Conservation (phyloP, 2,797 vertebrate species). For the Ataeniobius toweri region DNA sequence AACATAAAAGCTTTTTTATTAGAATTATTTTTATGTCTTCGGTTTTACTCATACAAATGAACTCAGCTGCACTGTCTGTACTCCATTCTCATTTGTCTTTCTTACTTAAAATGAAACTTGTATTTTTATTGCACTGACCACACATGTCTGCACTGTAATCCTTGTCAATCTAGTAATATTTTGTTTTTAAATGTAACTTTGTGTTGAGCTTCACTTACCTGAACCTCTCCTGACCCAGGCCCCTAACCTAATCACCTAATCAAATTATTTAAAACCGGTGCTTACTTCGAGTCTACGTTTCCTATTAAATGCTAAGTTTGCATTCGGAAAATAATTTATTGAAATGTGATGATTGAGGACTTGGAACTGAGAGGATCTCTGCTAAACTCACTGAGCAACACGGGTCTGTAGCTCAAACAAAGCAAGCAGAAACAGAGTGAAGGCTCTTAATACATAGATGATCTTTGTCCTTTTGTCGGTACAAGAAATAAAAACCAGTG, state of each 20-base stretch:
- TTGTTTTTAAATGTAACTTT: background rate
- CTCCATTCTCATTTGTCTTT: background rate
- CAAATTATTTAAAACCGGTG: background rate
- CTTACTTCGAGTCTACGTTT: no score
- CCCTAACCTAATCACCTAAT: background rate
- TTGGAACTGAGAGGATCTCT: background rate
- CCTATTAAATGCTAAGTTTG: no score
- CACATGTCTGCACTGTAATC: conserved; percentile 23
- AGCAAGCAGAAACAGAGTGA: background rate
- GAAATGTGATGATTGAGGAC: background rate
- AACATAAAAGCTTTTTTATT: background rate
- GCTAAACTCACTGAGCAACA: no score
- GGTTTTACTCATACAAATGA: background rate
- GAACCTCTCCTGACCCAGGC: conserved; percentile 23
- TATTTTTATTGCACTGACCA: conserved; percentile 1
- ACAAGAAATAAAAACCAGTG: no score
- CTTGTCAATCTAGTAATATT: background rate
- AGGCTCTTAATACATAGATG: background rate
- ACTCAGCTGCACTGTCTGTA: background rate
- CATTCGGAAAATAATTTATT: background rate
- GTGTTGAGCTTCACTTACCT: conserved; percentile 31
- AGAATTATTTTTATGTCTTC: background rate
- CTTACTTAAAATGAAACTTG: background rate
- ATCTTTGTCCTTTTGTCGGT: background rate
- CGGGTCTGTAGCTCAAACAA: no score